phyloP scores from a whole-genome alignment of 2,888 invertebrate genomes.

The Perizoma flavofasciatum region DNA sequence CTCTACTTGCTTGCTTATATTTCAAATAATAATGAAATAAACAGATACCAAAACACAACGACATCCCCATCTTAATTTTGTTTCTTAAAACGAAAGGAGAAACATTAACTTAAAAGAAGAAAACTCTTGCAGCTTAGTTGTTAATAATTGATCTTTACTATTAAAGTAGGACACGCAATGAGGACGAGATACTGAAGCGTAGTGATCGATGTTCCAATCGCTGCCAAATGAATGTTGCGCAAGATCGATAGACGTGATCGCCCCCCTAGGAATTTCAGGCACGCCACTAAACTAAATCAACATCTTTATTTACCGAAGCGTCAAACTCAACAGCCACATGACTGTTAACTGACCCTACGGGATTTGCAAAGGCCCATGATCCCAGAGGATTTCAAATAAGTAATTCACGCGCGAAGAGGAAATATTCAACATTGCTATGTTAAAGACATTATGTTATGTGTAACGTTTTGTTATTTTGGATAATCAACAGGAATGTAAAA shows the following conservation, averaged over 20 bases:
- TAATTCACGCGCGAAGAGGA: too few species aligned
- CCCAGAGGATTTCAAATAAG: too few species aligned
- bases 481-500: too few species aligned
- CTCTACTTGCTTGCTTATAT: too few species aligned
- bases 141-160: background rate
- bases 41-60: background rate
- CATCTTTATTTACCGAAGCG: constrained; percentile 1
- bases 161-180: constrained; percentile 40
- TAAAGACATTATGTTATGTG: too few species aligned
- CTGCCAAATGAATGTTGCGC: constrained; percentile 66
- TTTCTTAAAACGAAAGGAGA: constrained; percentile 1
- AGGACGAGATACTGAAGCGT: constrained; percentile 37
- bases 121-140: constrained; percentile 1
- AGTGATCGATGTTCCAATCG: constrained; percentile 36
- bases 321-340: background rate
- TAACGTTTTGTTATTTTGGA: too few species aligned
- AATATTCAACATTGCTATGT: too few species aligned
- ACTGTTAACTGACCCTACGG: constrained; percentile 4
- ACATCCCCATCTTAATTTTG: background rate
- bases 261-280: constrained; percentile 31
- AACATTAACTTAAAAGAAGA: too few species aligned
- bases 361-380: background rate
- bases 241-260: constrained; percentile 41
- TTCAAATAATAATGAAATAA: background rate
- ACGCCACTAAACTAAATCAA: constrained; percentile 17